Base-by-base conservation (phyloP, 2,888 invertebrate species). In the Ephialtes manifestator region DNA sequence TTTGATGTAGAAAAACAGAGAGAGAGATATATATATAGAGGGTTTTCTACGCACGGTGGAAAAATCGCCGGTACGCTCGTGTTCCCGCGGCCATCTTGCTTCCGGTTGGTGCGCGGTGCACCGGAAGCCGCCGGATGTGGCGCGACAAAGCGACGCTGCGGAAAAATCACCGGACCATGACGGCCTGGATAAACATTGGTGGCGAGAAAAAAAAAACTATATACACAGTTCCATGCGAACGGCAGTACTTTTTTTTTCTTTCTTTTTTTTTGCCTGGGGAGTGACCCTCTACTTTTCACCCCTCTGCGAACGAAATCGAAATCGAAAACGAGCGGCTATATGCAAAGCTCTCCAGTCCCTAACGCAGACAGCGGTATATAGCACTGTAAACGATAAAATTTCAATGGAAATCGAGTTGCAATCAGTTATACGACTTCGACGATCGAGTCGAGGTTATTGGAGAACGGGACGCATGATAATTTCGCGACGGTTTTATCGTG, bases 121-220 rank as follows among this genome's bases (percentile, higher is more conserved):
- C 92, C 92, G 93, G 92, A 92, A 93, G 90, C 90, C 90, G 88
- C 90, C 91, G 92, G 92, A 93, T 92, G 92, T 89, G 90, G 89
- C 90, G 89, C 90, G 92, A 93, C 92, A 93, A 93, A 93, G 93
- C 91, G 89, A 86, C 89, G 89, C 91, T 92, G 92, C 90, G 91
- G 91, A 93, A 93, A 93, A 93, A 93, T 92, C 92, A 92, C 90
- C 86, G 88, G 88, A 90, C 90, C 92, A 92, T 92, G 90, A 92
- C 92, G 53, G 90, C 90, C 88, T 88, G 90, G 89, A 91, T 93
- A 92, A 93, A 92, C 89, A 91, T 88, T 85, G 86, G 75, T 58
- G 76, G 43, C 20, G 58, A 78, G 74, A 67, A 79, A 67, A 79
- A 67, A 79, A 76, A 83, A 78, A 75, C 81, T 24, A 46, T 46